Base-by-base conservation (phyloP, 1,140 invertebrate genomes). In the Drosophila ironensis region DNA sequence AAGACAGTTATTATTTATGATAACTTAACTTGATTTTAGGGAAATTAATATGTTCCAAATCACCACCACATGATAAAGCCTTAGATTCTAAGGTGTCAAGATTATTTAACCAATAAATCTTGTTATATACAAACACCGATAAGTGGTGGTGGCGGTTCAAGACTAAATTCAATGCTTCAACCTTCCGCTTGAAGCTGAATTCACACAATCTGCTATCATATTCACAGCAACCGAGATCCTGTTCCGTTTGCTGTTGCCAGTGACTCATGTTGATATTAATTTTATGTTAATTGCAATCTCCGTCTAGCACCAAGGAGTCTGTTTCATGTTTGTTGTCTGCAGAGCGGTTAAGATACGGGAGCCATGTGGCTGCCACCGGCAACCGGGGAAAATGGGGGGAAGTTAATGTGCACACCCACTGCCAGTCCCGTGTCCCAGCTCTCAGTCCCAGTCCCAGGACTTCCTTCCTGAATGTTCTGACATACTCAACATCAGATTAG, bases 281-380 rank as follows among this genome's bases (percentile, higher is more conserved):
- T 86, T 84, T 74, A 84, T 84, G 80, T 80, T 84, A 84, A 84
- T 84, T 84, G 86, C 80, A 80, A 86, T 72, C 73, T 78, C 66
- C 60, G n/a, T 12, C 30, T 12, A 33, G 30, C 41, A 35, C 46
- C 8, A 30, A 30, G 6, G 51, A 45, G 47, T 63, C 48, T 53
- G 44, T 57, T 67, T 44, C 50, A 19, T 57, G 28, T 70, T 59
- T 47, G 51, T 59, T 56, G 57, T 16, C 28, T 14, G 20, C 11
- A 5, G 8, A 19, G 27, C 20, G 20, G 8, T 52, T 25, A 27
- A 44, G 17, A 47, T 40, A 41, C 33, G 30, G 30, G 14, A 3
- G 60, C 60, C 60, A 63, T 63, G 60, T 63, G 60, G 56, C 41
- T 14, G 12, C 22, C 6, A 17, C 7, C 1, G 4, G n/a, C n/a